Evolutionary conservation across 2,113 vertebrate species (phyloP), one percentile per base, ranked within the genome.

Genomic region (Myotis brandtii): DNA sequence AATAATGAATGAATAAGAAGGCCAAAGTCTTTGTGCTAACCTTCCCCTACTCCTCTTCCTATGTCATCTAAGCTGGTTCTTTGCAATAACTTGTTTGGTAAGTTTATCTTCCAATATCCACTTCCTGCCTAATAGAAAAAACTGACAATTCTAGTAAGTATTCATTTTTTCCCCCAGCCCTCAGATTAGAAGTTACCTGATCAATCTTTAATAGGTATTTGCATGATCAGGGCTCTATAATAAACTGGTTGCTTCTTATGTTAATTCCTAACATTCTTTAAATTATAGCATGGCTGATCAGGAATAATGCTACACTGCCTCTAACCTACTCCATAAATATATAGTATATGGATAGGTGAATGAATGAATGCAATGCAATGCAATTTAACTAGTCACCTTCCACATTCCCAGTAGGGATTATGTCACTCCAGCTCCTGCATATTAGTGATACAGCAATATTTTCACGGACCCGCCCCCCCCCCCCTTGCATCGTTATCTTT

Each of bases 261-360:
- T 91, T 85, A 91, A 75, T 86, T 91, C 70, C 46, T 34, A 46
- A 56, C 54, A 94, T 75, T 21, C 52, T 50, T 70, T 62, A 85
- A 48, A 37, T 43, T 77, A 64, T 52, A 77, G 52, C 32, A 30
- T 43, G 75, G 64, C 32, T 37, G 67, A 73, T 54, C 43, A 34
- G 70, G 59, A 87, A 37, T 84, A 88, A 70, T 64, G 11, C 13
- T 59, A 46, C 7, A 43, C 43, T 25, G 48, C 23, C 21, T 86
- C 50, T 73, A 50, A n/a, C 27, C 32, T 72, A 23, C 59, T 69
- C 32, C 8, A 46, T 86, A 75, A 17, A 50, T n/a, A 32, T 13
- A 48, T 18, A 37, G 25, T 72, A 30, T 64, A 46, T 32, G 75
- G 72, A 56, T 16, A 81, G 32, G 56, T 69, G 54, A 87, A 73